Evolutionary conservation across 2,797 vertebrate genomes (phyloP), one percentile per base, ranked within the genome.

Genomic region (Neosilurus hyrtlii): DNA sequence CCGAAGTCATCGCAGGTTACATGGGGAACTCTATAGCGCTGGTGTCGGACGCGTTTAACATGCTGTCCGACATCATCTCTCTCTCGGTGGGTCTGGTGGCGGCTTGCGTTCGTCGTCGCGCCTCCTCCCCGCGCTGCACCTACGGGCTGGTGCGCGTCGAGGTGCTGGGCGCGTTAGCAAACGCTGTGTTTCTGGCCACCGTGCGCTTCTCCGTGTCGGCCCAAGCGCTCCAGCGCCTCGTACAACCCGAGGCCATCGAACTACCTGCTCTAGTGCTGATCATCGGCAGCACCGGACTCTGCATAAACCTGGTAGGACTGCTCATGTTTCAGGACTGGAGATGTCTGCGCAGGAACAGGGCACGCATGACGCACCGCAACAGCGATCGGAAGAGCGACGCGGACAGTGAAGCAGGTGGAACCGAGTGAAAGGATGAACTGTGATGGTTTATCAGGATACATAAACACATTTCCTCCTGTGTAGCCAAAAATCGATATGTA

Each of bases 41-140:
- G 66, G 87, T 96, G 37, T 96, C 96, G 4, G 96, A 96, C 93
- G 95, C 95, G 0, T 96, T 96, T 89, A 95, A 93, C 91, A 96
- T 96, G 96, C 91, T 96, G 43, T 96, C 96, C 0, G 95, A 95
- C 86, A 90, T 95, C 76, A 91, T 96, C 83, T 95, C 96, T 1
- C 92, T 96, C 49, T 92, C 93, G 85, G 93, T 96, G 82, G 95
- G 95, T 66, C 85, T 96, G 82, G 63, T 88, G 75, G 89, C 94
- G 0, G 90, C 92, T 67, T 90, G 86, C 59, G 80, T 96, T 22
- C 92, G 94, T 15, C 94, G 93, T 10, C 93, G 93, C 56, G 79
- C 71, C 67, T 87, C 90, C 1, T 89, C 92, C 0, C 82, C 88
- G 35, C 79, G 88, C 12, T 93, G 92, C 88, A 93, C 94, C 16